These are phyloP conservation scores for Homalodisca vitripennis DNA, from an alignment of 1,140 invertebrate species.

Conservation along the genomic window DNA sequence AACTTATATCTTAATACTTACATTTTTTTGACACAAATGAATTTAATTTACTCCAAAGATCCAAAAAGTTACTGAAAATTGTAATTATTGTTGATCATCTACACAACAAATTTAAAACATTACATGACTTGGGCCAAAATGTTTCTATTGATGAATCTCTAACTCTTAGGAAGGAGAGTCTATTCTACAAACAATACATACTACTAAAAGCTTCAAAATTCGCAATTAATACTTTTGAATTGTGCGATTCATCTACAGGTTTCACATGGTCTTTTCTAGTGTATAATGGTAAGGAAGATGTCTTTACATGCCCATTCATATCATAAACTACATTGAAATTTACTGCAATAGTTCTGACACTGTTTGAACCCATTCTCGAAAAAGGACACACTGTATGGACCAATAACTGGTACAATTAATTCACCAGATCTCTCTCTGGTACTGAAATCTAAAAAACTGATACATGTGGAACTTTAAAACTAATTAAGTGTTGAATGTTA, in stretches of 20 bases:
- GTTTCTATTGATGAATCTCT: conserved; percentile 30
- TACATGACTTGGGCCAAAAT: conserved; percentile 20
- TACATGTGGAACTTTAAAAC: conserved; percentile 28
- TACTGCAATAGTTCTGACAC: not conserved
- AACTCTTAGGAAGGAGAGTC: conserved; percentile 27
- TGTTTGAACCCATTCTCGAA: conserved; percentile 14
- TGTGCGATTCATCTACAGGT: conserved; percentile 31
- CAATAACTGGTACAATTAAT: conserved; percentile 32
- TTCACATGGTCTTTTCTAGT: conserved; percentile 28
- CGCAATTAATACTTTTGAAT: conserved; percentile 32
- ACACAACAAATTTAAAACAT: conserved; percentile 23
- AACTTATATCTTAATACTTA: not conserved
- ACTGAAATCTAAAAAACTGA: conserved; percentile 24
- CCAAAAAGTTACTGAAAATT: conserved; percentile 20
- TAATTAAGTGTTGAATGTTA: no score
- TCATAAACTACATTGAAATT: not conserved
- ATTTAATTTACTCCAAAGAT: not conserved
- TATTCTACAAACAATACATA: conserved; percentile 30
- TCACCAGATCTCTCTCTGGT: conserved; percentile 4
- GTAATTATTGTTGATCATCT: not conserved
- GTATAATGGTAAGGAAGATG: conserved; percentile 1
- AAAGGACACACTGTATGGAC: conserved; percentile 27
- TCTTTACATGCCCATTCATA: not conserved
- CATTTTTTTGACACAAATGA: conserved; percentile 6
- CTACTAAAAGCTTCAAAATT: conserved; percentile 25